Evolutionary conservation across 1,140 invertebrate genomes (phyloP).

Genomic region (Argopecten irradians): DNA sequence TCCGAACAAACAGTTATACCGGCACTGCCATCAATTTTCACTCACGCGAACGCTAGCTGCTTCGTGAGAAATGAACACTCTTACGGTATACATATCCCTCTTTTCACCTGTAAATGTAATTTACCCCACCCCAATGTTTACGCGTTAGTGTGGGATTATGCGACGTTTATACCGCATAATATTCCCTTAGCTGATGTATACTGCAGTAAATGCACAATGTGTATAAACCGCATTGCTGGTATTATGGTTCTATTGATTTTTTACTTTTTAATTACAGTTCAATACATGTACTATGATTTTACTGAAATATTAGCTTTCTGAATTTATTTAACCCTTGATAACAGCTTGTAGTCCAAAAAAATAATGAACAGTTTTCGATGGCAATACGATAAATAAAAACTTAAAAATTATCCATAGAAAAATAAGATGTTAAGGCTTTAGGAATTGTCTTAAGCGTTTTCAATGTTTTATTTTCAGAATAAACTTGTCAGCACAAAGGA

Average conservation of each 20-base stretch:
- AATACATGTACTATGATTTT: no score
- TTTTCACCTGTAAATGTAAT: neutral
- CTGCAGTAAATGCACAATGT: neutral
- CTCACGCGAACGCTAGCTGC: neutral
- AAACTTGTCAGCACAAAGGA: no score
- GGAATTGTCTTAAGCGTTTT: no score
- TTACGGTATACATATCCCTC: neutral
- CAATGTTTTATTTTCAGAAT: no score
- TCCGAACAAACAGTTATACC: neutral
- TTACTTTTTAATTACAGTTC: no score
- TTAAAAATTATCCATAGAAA: no score
- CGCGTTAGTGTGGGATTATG: neutral
- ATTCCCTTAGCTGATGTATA: neutral
- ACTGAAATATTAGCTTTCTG: no score
- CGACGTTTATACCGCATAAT: neutral
- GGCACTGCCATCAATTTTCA: neutral
- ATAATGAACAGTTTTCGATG: no score
- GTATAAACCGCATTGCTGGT: neutral
- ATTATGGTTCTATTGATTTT: neutral
- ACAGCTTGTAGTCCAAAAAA: no score
- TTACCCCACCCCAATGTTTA: neutral
- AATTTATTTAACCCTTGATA: no score
- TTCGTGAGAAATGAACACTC: neutral
- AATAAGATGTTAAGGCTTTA: no score
- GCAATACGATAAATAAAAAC: no score